phyloP scores from a whole-genome alignment of 2,888 invertebrate species.

The Cartodere bifasciata region DNA sequence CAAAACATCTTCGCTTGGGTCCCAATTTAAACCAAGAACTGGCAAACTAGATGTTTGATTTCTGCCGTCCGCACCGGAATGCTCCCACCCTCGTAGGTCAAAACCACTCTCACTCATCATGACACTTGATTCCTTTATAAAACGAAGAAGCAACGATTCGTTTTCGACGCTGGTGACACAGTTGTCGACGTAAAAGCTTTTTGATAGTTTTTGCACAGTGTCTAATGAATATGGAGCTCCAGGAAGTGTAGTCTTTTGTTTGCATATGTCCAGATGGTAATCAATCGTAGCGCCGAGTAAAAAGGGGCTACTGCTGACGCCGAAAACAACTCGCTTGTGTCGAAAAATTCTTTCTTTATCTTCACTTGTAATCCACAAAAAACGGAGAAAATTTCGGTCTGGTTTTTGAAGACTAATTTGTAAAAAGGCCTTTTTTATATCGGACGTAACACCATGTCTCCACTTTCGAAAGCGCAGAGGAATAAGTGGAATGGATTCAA shows the following conservation, averaged over 20 bases:
- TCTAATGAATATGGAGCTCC: constrained; percentile 8
- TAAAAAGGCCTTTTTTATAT: constrained; percentile 24
- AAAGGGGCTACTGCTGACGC: no score
- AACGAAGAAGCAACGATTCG: constrained; percentile 5
- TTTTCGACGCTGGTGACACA: constrained; percentile 12
- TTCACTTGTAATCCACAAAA: constrained; percentile 23
- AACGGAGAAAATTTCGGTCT: constrained; percentile 21
- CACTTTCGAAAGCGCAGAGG: constrained; percentile 14
- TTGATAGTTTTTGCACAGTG: constrained; percentile 7
- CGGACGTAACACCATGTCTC: constrained; percentile 17
- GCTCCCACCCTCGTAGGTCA: constrained; percentile 16
- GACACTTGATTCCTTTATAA: constrained; percentile 10
- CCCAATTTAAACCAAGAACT: constrained; percentile 9
- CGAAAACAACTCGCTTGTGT: no score
- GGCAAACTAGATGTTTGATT: constrained; percentile 16
- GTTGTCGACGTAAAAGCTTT: constrained; percentile 16
- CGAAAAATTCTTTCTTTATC: no score
- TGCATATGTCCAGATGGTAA: no score
- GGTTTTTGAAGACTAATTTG: constrained; percentile 18
- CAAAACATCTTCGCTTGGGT: constrained; percentile 5
- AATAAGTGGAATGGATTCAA: constrained; percentile 13
- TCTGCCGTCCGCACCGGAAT: constrained; percentile 11
- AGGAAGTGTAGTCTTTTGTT: no score
- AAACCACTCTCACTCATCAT: constrained; percentile 12
- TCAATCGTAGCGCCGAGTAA: no score